Conservation (phyloP, 2,888 invertebrate species). For the Polydrusus cervinus region DNA sequence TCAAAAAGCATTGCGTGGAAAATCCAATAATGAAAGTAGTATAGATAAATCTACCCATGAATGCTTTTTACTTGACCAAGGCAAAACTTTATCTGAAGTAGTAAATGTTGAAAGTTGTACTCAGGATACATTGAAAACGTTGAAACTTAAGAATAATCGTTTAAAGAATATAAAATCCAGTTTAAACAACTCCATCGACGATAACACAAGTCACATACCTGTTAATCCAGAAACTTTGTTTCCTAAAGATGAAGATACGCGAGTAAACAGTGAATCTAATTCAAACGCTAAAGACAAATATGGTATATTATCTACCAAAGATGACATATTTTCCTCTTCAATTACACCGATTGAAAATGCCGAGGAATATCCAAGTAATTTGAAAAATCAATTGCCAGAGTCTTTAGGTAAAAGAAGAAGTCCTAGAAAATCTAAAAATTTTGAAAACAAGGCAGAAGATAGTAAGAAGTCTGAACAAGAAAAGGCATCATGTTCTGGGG, state of each 20-base stretch:
- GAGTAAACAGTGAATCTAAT: background rate
- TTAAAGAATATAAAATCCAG: background rate
- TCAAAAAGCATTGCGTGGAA: background rate
- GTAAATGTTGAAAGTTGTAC: background rate
- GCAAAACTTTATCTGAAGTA: background rate
- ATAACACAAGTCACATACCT: no score
- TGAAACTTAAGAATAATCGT: background rate
- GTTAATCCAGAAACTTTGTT: no score
- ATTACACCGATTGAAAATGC: background rate
- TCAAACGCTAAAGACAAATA: no score
- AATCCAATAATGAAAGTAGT: background rate
- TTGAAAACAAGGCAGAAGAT: background rate
- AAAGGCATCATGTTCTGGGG: background rate
- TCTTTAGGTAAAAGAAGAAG: background rate
- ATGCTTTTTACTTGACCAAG: background rate
- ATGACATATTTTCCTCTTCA: background rate
- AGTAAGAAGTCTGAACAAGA: background rate
- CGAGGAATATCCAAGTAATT: background rate
- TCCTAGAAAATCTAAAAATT: slow-evolving; percentile 15
- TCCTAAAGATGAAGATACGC: background rate
- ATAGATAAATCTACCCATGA: background rate
- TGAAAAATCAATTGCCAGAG: background rate
- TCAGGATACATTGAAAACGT: background rate
- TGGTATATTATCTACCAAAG: background rate
- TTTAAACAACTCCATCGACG: background rate